phyloP scores from a whole-genome alignment of 2,113 vertebrate genomes.

The Chamaetylas fuelleborni region DNA sequence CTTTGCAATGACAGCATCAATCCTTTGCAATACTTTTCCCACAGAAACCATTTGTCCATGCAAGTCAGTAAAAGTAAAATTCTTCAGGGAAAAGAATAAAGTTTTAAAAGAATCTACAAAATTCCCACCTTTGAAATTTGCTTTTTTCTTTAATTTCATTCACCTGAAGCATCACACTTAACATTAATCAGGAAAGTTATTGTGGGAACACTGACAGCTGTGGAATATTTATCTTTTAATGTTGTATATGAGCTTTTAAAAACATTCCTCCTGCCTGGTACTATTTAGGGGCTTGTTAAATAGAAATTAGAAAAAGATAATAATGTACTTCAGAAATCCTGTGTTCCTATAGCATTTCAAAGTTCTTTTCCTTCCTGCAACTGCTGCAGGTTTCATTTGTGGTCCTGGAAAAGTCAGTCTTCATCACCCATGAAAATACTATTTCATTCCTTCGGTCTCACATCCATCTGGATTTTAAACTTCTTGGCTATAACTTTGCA shows the following conservation, averaged over 20 bases:
- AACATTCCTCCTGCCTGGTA: background rate
- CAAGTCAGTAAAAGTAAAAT: background rate
- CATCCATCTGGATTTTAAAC: background rate
- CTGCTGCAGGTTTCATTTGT: background rate
- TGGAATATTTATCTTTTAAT: background rate
- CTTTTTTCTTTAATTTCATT: background rate
- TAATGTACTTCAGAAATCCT: background rate
- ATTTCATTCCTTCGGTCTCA: accelerated
- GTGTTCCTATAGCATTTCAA: background rate
- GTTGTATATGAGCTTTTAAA: background rate
- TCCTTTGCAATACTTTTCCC: background rate
- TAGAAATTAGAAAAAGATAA: background rate
- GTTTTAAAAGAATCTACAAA: background rate
- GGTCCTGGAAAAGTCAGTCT: background rate
- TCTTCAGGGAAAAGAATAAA: background rate
- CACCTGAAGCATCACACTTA: background rate
- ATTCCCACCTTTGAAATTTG: background rate
- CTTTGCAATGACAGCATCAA: background rate
- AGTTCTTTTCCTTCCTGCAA: background rate
- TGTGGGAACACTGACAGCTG: background rate
- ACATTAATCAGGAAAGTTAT: background rate
- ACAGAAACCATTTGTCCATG: background rate
- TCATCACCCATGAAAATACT: background rate
- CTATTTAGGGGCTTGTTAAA: background rate
- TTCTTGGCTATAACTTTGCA: background rate